Percentiles rank a stretch among this genome's conserved stretches.
These are phyloP conservation scores for Crenichthys baileyi DNA, from an alignment of 2,797 vertebrate species.

Conservation along the genomic window DNA sequence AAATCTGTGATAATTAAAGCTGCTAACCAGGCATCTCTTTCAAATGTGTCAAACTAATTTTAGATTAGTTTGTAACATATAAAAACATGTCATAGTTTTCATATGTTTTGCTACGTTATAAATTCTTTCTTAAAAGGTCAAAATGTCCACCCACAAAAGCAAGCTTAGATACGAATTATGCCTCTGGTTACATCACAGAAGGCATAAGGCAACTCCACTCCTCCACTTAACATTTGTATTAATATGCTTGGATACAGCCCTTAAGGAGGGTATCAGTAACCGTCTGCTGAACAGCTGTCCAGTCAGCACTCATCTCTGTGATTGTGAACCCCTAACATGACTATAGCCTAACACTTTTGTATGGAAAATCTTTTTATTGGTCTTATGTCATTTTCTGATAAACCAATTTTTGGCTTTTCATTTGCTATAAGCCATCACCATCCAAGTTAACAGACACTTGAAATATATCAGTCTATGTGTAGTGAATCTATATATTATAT, in stretches of 20 bases:
- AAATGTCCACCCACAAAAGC: too few species aligned
- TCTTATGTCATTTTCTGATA: neutral
- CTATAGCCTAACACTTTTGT: neutral
- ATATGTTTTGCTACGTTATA: too few species aligned
- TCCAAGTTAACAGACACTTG: neutral
- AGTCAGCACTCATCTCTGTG: neutral
- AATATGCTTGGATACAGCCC: neutral
- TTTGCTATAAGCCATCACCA: neutral
- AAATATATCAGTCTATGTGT: neutral
- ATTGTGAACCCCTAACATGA: neutral
- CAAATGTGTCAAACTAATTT: too few species aligned
- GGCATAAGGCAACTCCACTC: too few species aligned
- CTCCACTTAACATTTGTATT: neutral
- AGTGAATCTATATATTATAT: neutral
- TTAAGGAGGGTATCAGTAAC: neutral
- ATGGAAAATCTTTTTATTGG: neutral
- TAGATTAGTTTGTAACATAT: too few species aligned
- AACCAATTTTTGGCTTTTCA: neutral
- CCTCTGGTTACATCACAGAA: too few species aligned
- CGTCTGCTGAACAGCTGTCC: neutral
- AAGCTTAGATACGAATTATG: too few species aligned
- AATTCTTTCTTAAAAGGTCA: too few species aligned
- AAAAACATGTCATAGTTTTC: too few species aligned
- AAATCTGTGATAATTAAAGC: too few species aligned
- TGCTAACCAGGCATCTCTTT: too few species aligned